Evolutionary conservation across 2,113 vertebrate species (phyloP).

Genomic region (Pygathrix nemaeus): DNA sequence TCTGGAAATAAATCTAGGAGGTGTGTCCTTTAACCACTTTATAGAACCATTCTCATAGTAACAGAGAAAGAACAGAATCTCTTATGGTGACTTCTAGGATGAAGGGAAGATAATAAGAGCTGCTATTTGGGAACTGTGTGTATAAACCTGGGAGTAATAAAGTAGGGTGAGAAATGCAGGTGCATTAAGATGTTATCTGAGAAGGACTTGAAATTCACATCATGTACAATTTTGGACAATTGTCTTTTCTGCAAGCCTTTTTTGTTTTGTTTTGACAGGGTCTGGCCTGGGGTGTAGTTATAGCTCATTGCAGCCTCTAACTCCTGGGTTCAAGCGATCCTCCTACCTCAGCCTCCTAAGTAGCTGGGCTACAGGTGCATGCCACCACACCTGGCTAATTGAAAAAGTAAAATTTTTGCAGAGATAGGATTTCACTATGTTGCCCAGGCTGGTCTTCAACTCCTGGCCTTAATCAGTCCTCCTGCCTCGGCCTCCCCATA

Average conservation of each 20-base stretch:
- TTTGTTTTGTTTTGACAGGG: no score
- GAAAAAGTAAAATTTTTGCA: no score
- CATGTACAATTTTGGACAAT: background rate
- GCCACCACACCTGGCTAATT: no score
- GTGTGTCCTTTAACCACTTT: background rate
- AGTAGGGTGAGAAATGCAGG: background rate
- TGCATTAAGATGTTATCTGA: background rate
- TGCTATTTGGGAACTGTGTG: background rate
- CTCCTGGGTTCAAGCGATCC: no score
- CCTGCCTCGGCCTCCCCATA: no score
- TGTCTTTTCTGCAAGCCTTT: background rate
- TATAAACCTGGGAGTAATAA: background rate
- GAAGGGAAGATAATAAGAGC: background rate
- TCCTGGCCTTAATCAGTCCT: no score
- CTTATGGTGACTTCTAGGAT: background rate
- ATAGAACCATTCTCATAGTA: background rate
- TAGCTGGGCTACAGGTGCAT: no score
- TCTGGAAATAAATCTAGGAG: background rate
- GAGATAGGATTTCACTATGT: no score
- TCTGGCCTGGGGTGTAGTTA: no score
- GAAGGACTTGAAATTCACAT: background rate
- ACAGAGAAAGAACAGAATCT: background rate
- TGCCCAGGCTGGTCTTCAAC: no score
- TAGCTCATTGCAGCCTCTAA: no score
- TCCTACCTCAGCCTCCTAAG: no score